Base-by-base conservation (phyloP, 2,888 invertebrate genomes). In the Eumerus sabulonum region DNA sequence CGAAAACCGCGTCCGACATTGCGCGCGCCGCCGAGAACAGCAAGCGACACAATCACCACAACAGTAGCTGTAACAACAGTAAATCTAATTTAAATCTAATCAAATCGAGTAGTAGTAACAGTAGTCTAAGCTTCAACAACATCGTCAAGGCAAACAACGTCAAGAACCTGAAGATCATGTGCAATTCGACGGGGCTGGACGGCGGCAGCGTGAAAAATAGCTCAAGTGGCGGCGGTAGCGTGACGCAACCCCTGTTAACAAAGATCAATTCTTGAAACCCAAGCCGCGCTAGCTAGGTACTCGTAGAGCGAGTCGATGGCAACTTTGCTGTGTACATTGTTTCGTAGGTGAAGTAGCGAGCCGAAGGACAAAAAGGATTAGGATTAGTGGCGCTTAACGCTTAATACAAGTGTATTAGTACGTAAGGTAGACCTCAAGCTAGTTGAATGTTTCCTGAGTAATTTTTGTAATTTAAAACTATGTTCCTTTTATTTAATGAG, bases 201-300 rank as follows among this genome's bases (percentile, higher is more conserved):
- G 59, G 53, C 38, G 72, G 74, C 14, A 57, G 57, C 44, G 64
- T 68, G 19, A 72, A 48, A 63, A 27, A 27, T 27, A 27, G 27
- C 27, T 2, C 27, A 7, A 48, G 47, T 66, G 81, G 83, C 38
- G 76, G 82, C 50, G 36, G 36, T 36, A 83, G 83, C 47, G 87
- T 86, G 0, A 87, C 87, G 11, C 88, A 88, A 72, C 88, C 88
- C 18, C 83, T 88, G 50, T 71, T 88, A 82, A 84, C 86, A 27
- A 87, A 85, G 83, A 88, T 88, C 51, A 87, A 88, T 84, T 85
- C 86, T 56, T 86, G 86, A 76, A 38, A n/a, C 14, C 14, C 4
- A 42, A 51, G 50, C 54, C 50, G 36, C 27, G 54, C 27, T 19
- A 19, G 12, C 9, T 14, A 42, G n/a, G n/a, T n/a, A n/a, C n/a